phyloP scores from a whole-genome alignment of 2,888 invertebrate genomes.

The Cenopis cana region DNA sequence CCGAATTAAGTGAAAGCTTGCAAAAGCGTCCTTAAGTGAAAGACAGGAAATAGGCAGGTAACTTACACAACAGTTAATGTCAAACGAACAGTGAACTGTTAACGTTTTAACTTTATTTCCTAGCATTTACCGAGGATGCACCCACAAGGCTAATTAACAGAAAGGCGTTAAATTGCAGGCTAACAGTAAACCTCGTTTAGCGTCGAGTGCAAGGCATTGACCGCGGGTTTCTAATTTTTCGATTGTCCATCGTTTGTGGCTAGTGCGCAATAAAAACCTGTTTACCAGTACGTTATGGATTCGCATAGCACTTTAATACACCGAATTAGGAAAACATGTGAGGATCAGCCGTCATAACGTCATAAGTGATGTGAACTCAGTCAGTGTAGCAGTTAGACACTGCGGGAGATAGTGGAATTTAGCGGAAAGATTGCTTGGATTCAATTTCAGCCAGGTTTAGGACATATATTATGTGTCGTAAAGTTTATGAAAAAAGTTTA shows the following conservation, averaged over 20 bases:
- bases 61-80: background rate
- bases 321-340: too few relatives aligned
- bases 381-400: too few relatives aligned
- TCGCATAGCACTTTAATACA: background rate
- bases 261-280: slow-evolving; percentile 7
- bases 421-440: too few relatives aligned
- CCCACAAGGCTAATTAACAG: slow-evolving; percentile 24
- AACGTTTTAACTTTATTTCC: background rate
- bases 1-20: too few relatives aligned
- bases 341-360: too few relatives aligned
- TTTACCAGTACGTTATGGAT: background rate
- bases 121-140: slow-evolving; percentile 6
- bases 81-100: background rate
- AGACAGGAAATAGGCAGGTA: background rate
- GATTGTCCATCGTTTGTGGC: slow-evolving; percentile 39
- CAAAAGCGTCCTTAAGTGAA: too few relatives aligned
- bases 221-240: slow-evolving; percentile 33
- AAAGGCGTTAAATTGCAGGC: slow-evolving; percentile 35
- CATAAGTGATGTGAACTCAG: too few relatives aligned
- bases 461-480: too few relatives aligned
- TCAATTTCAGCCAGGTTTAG: too few relatives aligned
- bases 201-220: slow-evolving; percentile 35
- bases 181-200: slow-evolving; percentile 35
- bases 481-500: too few relatives aligned
- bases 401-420: too few relatives aligned